Evolutionary conservation across 2,113 vertebrate species (phyloP).

Genomic region (Lethenteron reissneri): DNA sequence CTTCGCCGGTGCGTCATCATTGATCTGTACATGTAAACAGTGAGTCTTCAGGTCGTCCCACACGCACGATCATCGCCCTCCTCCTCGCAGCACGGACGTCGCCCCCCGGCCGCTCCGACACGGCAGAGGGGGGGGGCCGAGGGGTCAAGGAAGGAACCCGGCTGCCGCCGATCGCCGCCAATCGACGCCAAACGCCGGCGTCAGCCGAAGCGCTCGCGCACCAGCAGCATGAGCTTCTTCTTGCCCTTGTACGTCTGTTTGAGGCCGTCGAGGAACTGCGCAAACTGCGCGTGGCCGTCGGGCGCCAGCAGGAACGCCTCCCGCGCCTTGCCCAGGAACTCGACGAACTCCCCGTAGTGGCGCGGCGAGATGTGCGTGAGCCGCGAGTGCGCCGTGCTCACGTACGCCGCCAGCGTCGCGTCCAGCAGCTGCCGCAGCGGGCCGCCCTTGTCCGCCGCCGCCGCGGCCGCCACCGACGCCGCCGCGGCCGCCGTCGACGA

Average conservation of each 20-base stretch:
- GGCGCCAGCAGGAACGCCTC: constrained; percentile 27
- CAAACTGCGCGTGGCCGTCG: constrained; percentile 23
- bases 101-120: neutral
- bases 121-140: neutral
- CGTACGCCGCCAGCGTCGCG: constrained; percentile 20
- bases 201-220: constrained; percentile 29
- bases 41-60: neutral
- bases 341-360: constrained; percentile 25
- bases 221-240: constrained; percentile 28
- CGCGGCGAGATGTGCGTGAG: constrained; percentile 28
- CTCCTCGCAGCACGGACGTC: neutral
- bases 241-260: constrained; percentile 31
- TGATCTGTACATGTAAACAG: neutral
- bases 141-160: neutral
- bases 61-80: neutral
- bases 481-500: constrained; percentile 13
- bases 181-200: too few relatives aligned
- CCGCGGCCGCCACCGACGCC: constrained; percentile 13
- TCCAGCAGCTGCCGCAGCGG: constrained; percentile 25
- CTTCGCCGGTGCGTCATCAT: too few relatives aligned
- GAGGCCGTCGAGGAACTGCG: constrained; percentile 24
- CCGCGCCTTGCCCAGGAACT: constrained; percentile 25
- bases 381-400: constrained; percentile 27
- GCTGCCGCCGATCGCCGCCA: too few relatives aligned
- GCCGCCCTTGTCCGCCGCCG: constrained; percentile 18